A percentile compares a stretch with the other conserved stretches of the same genome.
phyloP scores from a whole-genome alignment of 2,113 vertebrate species.

The Zosterops lateralis region DNA sequence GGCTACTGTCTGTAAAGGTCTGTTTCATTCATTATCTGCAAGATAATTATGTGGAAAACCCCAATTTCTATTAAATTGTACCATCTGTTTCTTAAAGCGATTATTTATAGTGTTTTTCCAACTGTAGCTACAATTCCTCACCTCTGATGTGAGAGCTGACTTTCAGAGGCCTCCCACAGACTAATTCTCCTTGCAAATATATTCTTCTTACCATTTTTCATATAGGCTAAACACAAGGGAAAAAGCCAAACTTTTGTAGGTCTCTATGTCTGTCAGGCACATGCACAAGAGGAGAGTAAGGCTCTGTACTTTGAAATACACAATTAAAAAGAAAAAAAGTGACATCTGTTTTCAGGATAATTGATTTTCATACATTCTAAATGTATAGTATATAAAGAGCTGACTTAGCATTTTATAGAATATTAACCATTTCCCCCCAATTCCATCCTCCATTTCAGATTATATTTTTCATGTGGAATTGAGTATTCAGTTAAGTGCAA shows the following conservation, averaged over 20 bases:
- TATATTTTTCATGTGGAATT: slow-evolving; percentile 43
- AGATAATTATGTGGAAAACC: background rate
- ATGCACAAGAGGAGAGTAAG: background rate
- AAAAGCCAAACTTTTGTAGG: background rate
- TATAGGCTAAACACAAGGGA: background rate
- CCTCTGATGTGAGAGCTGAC: background rate
- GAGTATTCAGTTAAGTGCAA: slow-evolving; percentile 52
- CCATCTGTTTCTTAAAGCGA: background rate
- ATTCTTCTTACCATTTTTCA: background rate
- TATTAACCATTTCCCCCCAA: slow-evolving; percentile 17
- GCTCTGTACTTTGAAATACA: background rate
- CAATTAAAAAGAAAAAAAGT: background rate
- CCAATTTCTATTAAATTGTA: background rate
- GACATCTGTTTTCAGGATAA: background rate
- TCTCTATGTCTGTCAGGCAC: background rate
- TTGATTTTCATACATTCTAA: slow-evolving; percentile 32
- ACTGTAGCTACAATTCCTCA: background rate
- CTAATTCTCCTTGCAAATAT: background rate
- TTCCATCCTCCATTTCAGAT: background rate
- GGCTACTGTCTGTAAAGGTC: background rate
- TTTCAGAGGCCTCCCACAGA: background rate
- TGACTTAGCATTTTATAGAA: slow-evolving; percentile 5
- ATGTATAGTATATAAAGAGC: background rate
- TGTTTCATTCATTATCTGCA: background rate
- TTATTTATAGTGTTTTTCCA: background rate